These are phyloP conservation scores for Garra rufa DNA, from an alignment of 2,113 vertebrate genomes.

Conservation along the genomic window DNA sequence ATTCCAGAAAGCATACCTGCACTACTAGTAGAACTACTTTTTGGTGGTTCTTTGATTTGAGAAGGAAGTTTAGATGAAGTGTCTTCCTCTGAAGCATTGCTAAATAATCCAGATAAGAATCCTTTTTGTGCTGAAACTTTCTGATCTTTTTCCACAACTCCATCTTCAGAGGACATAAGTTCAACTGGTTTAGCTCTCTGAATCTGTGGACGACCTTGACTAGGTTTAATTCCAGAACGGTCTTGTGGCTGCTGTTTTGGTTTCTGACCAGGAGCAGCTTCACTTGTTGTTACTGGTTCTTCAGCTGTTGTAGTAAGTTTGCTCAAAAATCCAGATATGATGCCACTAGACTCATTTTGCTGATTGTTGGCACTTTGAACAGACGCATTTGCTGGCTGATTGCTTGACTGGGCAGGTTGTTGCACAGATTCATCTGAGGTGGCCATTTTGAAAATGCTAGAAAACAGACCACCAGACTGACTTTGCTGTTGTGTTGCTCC, in stretches of 20 bases:
- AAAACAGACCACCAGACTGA: constrained; percentile 71
- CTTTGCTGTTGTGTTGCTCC: constrained; percentile 56
- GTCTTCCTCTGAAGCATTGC: constrained; percentile 72
- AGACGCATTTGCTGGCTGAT: constrained; percentile 49
- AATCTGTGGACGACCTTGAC: constrained; percentile 67
- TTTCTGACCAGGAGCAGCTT: constrained; percentile 53
- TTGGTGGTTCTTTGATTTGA: constrained; percentile 62
- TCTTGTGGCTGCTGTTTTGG: constrained; percentile 54
- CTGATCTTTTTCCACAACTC: constrained; percentile 60
- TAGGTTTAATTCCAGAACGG: constrained; percentile 24
- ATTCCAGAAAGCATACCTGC: constrained; percentile 80
- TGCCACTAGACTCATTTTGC: constrained; percentile 66
- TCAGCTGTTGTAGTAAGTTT: constrained; percentile 65
- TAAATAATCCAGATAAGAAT: constrained; percentile 81
- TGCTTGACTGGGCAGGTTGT: constrained; percentile 39
- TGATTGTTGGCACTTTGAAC: constrained; percentile 46
- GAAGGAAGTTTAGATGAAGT: constrained; percentile 56
- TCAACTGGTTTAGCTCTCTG: constrained; percentile 73
- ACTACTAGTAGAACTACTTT: constrained; percentile 54
- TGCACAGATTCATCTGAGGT: constrained; percentile 72
- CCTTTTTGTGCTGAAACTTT: constrained; percentile 66
- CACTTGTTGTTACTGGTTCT: constrained; percentile 55
- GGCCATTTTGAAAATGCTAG: constrained; percentile 79
- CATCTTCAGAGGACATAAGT: constrained; percentile 61
- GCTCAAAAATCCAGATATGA: constrained; percentile 76